These are phyloP conservation scores for Drosophila falleni DNA, from an alignment of 2,888 invertebrate species.

Conservation along the genomic window DNA sequence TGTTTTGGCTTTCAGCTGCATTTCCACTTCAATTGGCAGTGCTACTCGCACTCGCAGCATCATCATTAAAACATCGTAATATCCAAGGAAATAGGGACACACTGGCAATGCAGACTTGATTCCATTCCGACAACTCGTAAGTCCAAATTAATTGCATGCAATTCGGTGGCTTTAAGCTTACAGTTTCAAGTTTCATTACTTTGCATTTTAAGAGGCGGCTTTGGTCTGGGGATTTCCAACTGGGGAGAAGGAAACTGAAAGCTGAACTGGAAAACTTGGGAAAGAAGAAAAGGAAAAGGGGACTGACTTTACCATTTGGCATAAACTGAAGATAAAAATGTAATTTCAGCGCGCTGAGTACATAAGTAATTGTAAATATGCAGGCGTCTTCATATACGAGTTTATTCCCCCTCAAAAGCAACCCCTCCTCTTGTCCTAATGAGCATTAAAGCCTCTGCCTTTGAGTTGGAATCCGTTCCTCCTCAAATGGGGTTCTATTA, in stretches of 20 bases:
- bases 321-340: slow-evolving; percentile 46
- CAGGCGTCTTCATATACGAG: slow-evolving; percentile 27
- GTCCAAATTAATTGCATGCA: slow-evolving; percentile 73
- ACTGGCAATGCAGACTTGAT: slow-evolving; percentile 11
- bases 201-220: slow-evolving; percentile 65
- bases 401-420: neutral
- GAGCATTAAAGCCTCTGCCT: slow-evolving; percentile 71
- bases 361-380: slow-evolving; percentile 55
- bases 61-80: slow-evolving; percentile 41
- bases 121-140: slow-evolving; percentile 37
- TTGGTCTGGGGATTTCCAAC: slow-evolving; percentile 19
- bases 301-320: slow-evolving; percentile 10
- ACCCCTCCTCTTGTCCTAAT: slow-evolving; percentile 49
- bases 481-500: neutral
- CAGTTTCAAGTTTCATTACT: slow-evolving; percentile 41
- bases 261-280: neutral
- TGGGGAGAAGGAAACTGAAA: neutral
- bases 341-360: slow-evolving; percentile 42
- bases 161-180: slow-evolving; percentile 48
- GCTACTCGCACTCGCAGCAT: neutral
- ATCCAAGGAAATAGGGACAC: slow-evolving; percentile 1
- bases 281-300: neutral
- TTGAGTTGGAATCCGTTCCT: neutral
- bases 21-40: slow-evolving; percentile 4
- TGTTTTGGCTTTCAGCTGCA: neutral